Evolutionary conservation across 2,888 invertebrate genomes (phyloP), one percentile per base, ranked within the genome.

Genomic region (Scrobipalpa atriplicella): DNA sequence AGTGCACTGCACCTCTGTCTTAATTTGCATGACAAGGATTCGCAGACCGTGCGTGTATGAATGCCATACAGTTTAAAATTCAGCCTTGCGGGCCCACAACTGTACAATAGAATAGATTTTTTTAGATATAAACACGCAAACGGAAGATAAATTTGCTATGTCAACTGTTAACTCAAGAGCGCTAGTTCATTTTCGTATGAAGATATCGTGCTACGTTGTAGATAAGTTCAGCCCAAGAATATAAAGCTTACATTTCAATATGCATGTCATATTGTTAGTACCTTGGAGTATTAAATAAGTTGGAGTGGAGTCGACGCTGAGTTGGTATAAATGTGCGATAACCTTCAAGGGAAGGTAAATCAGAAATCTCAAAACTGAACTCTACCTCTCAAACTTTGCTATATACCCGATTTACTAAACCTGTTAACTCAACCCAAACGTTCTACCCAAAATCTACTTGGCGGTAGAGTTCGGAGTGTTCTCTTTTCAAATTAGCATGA

Each of bases 11-110:
- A 13, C 21, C 21, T 21, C 21, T 8, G n/a, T 2, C 13, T 68
- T 68, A 75, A 80, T 86, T 85, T 82, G 79, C 85, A 86, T 86
- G 82, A 84, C 82, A 84, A 84, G 78, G 74, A 78, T 61, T 66
- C 60, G 70, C 67, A 69, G 62, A 69, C 69, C 66, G 73, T 73
- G 71, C 71, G 70, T 71, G 78, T 72, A 78, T 73, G 76, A 75
- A 71, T 72, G 70, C 62, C 69, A 68, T 73, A 74, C 74, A 75
- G 80, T 82, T 82, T 82, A 78, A 78, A 78, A 83, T 84, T 82
- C 79, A 82, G 76, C 80, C 80, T 82, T 79, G 82, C 79, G 80
- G 77, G 77, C 77, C 78, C 77, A 16, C 52, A 52, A 9, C 16
- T 16, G 16, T 52, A 9, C 18, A 52, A 18, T 18, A 52, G 52